Percentiles rank a stretch among this genome's conserved stretches.
These are phyloP conservation scores for Plumapathes pennacea DNA, from an alignment of 92 coral and sea anemone species.

Conservation along the genomic window DNA sequence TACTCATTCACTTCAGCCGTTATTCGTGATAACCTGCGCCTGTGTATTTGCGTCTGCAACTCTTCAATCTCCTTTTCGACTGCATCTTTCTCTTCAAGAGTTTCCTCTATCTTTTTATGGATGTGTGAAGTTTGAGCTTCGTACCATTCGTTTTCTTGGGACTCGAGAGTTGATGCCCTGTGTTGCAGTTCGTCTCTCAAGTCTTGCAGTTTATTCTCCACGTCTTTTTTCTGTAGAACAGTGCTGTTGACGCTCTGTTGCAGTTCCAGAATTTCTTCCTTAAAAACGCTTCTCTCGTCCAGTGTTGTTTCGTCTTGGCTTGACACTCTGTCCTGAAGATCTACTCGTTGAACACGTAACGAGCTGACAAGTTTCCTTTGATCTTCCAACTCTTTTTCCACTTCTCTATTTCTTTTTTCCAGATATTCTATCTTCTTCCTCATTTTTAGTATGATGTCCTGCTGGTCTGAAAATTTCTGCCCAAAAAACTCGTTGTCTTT, in stretches of 20 bases:
- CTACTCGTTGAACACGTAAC: too few species aligned
- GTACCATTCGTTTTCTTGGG: conserved; percentile 2
- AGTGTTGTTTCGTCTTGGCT: too few species aligned
- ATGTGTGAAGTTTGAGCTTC: conserved; percentile 13
- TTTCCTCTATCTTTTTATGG: conserved; percentile 16
- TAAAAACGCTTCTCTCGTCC: too few species aligned
- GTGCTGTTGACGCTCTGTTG: conserved; percentile 28
- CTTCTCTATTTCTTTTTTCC: too few species aligned
- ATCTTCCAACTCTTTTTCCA: too few species aligned
- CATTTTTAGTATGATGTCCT: too few species aligned
- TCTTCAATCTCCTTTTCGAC: conserved; percentile 20
- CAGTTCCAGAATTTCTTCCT: conserved; percentile 8
- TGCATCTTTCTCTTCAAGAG: conserved; percentile 33
- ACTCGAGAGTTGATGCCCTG: too few species aligned
- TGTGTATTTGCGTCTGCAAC: conserved; percentile 3
- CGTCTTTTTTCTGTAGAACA: conserved; percentile 43
- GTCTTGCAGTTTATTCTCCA: conserved; percentile 43
- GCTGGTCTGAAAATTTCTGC: too few species aligned
- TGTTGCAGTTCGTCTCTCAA: conserved; percentile 44
- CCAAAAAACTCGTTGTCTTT: too few species aligned
- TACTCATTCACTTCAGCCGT: conserved; percentile 5
- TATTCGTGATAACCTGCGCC: background rate
- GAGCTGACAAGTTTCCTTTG: too few species aligned
- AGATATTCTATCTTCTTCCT: too few species aligned
- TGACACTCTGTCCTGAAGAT: too few species aligned